Conservation (phyloP, 1,140 invertebrate species). For the Drosophila varians region DNA sequence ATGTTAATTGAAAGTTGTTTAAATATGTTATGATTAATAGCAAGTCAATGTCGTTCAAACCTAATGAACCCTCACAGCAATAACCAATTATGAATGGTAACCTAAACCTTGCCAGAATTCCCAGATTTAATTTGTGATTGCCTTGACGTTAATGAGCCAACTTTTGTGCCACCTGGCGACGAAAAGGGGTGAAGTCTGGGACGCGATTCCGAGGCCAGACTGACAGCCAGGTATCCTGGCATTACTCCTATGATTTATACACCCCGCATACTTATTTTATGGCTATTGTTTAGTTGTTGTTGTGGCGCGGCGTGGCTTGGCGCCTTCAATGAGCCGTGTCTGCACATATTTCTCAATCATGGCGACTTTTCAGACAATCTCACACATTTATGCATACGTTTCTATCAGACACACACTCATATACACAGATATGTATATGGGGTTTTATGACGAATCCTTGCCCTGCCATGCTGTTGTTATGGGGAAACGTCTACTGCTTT, state of each 20-base stretch:
- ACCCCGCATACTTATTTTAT: slow-evolving; percentile 69
- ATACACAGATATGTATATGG: slow-evolving; percentile 10
- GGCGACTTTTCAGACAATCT: slow-evolving; percentile 38
- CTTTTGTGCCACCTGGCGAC: slow-evolving; percentile 7
- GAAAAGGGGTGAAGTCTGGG: slow-evolving; percentile 2
- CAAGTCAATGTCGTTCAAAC: background rate
- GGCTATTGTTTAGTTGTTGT: slow-evolving; percentile 37
- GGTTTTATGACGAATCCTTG: slow-evolving; percentile 45
- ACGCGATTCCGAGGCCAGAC: background rate
- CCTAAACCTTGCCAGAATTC: background rate
- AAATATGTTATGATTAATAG: background rate
- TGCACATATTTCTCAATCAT: slow-evolving; percentile 57
- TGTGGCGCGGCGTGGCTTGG: slow-evolving; percentile 24
- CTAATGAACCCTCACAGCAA: slow-evolving; percentile 2
- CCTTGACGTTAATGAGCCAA: slow-evolving; percentile 21
- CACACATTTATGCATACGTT: slow-evolving; percentile 4
- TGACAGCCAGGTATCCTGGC: slow-evolving; percentile 24
- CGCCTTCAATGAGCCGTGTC: slow-evolving; percentile 60
- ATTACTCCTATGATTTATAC: slow-evolving; percentile 64
- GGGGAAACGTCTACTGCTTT: slow-evolving; percentile 59
- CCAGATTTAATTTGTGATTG: slow-evolving; percentile 15
- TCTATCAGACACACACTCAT: background rate
- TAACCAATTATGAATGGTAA: background rate
- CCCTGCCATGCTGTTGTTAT: slow-evolving; percentile 1
- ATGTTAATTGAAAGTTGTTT: background rate